Percentiles rank a stretch among this genome's conserved stretches.
These are phyloP conservation scores for Meandrina meandrites DNA, from an alignment of 92 coral and sea anemone genomes.

Conservation along the genomic window DNA sequence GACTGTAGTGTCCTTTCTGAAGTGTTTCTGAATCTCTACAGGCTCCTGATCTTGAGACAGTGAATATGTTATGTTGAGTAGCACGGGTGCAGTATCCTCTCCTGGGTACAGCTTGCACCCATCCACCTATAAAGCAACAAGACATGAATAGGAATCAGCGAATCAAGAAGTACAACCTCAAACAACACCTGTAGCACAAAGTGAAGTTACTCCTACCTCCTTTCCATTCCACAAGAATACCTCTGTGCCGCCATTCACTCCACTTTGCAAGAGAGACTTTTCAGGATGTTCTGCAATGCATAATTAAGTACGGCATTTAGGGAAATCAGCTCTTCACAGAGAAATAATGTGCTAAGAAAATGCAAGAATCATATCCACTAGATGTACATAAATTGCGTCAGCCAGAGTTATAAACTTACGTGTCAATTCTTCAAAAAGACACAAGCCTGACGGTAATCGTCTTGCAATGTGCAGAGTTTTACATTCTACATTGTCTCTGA, in stretches of 20 bases:
- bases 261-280: conserved; percentile 61
- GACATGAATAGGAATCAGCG: background rate
- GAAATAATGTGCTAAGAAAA: background rate
- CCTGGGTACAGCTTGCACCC: conserved; percentile 57
- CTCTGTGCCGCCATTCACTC: conserved; percentile 61
- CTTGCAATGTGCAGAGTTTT: conserved; percentile 63
- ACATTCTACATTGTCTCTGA: conserved; percentile 9
- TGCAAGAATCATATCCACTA: background rate
- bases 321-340: background rate
- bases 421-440: conserved; percentile 68
- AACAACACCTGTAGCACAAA: no score
- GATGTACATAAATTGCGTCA: no score
- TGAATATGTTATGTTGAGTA: conserved; percentile 46
- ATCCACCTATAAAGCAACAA: conserved; percentile 46
- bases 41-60: conserved; percentile 22
- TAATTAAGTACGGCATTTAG: background rate
- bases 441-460: conserved; percentile 68
- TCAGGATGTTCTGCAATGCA: conserved; percentile 39
- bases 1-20: conserved; percentile 71
- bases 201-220: conserved; percentile 56
- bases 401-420: conserved; percentile 35
- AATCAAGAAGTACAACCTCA: background rate
- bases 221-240: conserved; percentile 82
- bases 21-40: conserved; percentile 62
- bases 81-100: conserved; percentile 60